Evolutionary conservation across 2,888 invertebrate species (phyloP), one percentile per base, ranked within the genome.

Genomic region (Bursaphelenchus okinawaensis): DNA sequence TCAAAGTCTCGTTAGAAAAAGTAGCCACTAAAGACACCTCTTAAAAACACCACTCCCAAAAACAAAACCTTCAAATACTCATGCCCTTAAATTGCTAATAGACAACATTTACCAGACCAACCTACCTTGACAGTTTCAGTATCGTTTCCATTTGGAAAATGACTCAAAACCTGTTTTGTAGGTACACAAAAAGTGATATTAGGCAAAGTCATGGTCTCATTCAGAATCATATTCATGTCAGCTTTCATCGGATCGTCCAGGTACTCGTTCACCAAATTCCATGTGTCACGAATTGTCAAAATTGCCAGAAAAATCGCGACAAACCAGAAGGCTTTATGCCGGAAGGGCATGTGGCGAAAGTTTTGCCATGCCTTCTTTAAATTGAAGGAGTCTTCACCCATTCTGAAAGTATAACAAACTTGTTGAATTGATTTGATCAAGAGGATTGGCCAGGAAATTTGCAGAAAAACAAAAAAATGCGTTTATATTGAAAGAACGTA

Each of bases 131-230:
- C 60, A 2, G 60, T 50, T 7, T 29, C 60, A 2, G 31, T 52
- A n/a, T 59, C 52, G 56, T 80, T 70, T 58, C 75, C 74, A 57
- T 75, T 56, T 52, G 76, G 73, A 65, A 79, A 79, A 56, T 78
- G 78, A 19, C 75, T 75, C 73, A 72, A 74, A 12, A 77, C 80
- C 62, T 77, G 76, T 12, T 68, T 62, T 40, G 70, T 75, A 7
- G 75, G 71, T 75, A 80, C 77, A 65, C 80, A 80, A 70, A 80
- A 80, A 3, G 80, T 80, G 29, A 80, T 70, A 52, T 78, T 78
- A 16, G 80, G 80, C 73, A 79, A 70, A 8, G 71, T 74, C 75
- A 80, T 79, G 19, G 80, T 75, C 19, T 78, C 73, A 57, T 80
- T 80, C 68, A 80, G 79, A 12, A 75, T 69, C 51, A 78, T 76